phyloP scores from a whole-genome alignment of 2,888 invertebrate genomes.

The Exocentrus adspersus region DNA sequence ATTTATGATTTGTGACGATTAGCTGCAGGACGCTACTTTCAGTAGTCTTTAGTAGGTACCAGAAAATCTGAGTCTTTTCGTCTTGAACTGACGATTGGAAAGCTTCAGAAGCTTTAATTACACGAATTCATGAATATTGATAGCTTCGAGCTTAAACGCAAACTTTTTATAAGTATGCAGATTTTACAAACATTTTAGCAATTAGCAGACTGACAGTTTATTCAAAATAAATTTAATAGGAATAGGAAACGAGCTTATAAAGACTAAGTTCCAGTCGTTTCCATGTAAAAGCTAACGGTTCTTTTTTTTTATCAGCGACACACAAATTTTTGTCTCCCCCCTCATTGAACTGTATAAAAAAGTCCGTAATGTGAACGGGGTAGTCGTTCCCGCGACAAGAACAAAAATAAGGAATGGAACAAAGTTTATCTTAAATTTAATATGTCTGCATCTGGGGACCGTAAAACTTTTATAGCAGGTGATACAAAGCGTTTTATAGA shows the following conservation, averaged over 20 bases:
- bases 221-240: not conserved
- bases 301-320: no score
- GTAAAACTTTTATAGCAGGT: conserved; percentile 27
- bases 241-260: no score
- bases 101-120: not conserved
- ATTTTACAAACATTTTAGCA: not conserved
- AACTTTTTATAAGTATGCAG: not conserved
- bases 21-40: conserved; percentile 8
- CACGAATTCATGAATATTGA: not conserved
- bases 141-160: not conserved
- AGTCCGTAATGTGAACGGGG: no score
- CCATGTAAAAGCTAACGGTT: no score
- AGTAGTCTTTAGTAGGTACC: not conserved
- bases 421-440: conserved; percentile 27
- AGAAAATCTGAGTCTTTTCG: not conserved
- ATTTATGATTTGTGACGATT: conserved; percentile 1
- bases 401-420: conserved; percentile 13
- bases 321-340: no score
- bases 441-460: conserved; percentile 21
- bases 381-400: no score
- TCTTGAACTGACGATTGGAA: not conserved
- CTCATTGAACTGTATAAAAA: no score
- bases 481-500: conserved; percentile 28
- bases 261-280: no score
- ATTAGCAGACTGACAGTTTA: not conserved